These are phyloP conservation scores for Macaria liturata DNA, from an alignment of 2,888 invertebrate species.

Conservation along the genomic window DNA sequence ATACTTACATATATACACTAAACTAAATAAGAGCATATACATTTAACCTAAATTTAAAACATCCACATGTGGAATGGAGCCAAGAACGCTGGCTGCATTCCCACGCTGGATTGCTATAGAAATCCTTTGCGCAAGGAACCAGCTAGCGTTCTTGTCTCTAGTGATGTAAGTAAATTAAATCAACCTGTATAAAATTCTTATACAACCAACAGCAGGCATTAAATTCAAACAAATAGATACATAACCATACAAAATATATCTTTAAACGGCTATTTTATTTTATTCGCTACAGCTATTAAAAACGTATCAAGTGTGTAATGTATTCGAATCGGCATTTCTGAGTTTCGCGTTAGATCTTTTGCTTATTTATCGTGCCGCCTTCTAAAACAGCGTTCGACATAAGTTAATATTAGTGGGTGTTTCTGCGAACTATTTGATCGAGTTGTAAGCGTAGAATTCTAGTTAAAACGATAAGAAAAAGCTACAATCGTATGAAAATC, in stretches of 20 bases:
- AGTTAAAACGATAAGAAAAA: too few relatives aligned
- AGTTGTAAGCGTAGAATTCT: too few relatives aligned
- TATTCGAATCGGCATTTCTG: conserved; percentile 47
- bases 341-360: conserved; percentile 54
- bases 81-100: too few relatives aligned
- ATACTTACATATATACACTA: too few relatives aligned
- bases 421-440: neutral
- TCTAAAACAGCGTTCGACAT: neutral
- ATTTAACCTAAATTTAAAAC: too few relatives aligned
- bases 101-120: too few relatives aligned
- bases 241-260: conserved; percentile 43
- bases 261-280: conserved; percentile 55
- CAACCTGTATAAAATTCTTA: conserved; percentile 41
- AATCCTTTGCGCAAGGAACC: too few relatives aligned
- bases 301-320: conserved; percentile 49
- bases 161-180: too few relatives aligned
- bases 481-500: too few relatives aligned
- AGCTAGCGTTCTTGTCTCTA: too few relatives aligned
- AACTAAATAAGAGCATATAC: too few relatives aligned
- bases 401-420: conserved; percentile 7
- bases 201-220: conserved; percentile 43
- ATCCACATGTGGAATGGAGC: too few relatives aligned
- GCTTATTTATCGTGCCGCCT: conserved; percentile 31
- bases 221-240: conserved; percentile 47
- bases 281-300: conserved; percentile 48